Base-by-base conservation (phyloP, 2,797 vertebrate species). In the Clarias laeviceps region DNA sequence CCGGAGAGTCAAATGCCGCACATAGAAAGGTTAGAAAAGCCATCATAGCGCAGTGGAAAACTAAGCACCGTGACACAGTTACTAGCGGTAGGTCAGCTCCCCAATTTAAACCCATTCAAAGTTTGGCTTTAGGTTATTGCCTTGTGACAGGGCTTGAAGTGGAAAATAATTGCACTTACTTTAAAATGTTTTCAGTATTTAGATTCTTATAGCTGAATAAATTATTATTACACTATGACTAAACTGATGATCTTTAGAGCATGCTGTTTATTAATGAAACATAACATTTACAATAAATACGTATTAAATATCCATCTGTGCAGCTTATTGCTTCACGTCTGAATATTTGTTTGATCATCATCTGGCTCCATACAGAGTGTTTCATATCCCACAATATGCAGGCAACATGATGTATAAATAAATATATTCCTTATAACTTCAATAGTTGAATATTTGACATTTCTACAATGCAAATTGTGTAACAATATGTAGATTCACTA, bases 1-100 rank as follows among this genome's bases (percentile, higher is more conserved):
- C 45, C 73, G 22, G 6, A 27, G 5, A 84, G 93, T 87, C 91
- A 95, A 95, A 95, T 94, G 92, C 90, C 91, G 86, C 94, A 95
- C 87, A 81, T 87, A 86, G 80, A 90, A 91, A 84, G 74, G 50
- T 88, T 27, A 66, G 88, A 22, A 82, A 85, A 86, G 4, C 76
- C 45, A 62, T 92, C 88, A 91, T 91, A 91, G 88, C 70, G 61
- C 62, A 69, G 50, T 85, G 80, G 64, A 88, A 90, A 92, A 32
- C 88, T 24, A 59, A 1, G 17, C 76, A 64, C 68, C 81, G 80
- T 83, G 29, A 91, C 88, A 85, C 86, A 79, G 90, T 88, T 88
- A 88, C 80, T 79, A 56, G 29, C 22, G 20, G 37, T 24, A 22
- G 56, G 57, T 76, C 62, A 62, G 17, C n/a, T 20, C 50, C 24